Evolutionary conservation across 2,113 vertebrate species (phyloP), one percentile per base, ranked within the genome.

Genomic region (Entelurus aequoreus): DNA sequence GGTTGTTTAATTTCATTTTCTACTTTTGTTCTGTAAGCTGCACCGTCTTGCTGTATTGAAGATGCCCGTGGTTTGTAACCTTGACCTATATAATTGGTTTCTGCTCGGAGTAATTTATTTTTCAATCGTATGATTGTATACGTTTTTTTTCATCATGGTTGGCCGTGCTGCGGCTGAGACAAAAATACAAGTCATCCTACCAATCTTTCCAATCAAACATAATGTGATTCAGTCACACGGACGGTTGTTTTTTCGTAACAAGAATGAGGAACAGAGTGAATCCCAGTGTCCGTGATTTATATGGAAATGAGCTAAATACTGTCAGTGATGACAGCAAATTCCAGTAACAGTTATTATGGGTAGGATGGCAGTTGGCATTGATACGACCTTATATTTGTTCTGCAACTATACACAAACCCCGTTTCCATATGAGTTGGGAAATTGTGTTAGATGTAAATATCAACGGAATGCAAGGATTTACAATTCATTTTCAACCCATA

Each of bases 221-320:
- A 35, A 3, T 28, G 19, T 12, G 19, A 42, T 44, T 42, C n/a
- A n/a, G 8, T 16, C 38, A 19, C 38, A 12, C 16, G 5, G 13
- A 57, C 13, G 13, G 40, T 35, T 10, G 28, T 54, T 16, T 54
- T 38, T 57, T 21, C 19, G 11, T 57, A 44, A 10, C 37, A 57
- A 57, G 12, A 57, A 57, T 16, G 16, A 44, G 38, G n/a, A 57
- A 44, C 55, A 57, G 55, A 19, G 38, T 57, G 38, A 57, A 57
- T 57, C n/a, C 19, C 55, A 57, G 16, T 3, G n/a, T 42, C 55
- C 12, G 55, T 44, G 55, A 57, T 57, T 57, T 44, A 44, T 57
- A 44, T 57, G 55, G 40, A 57, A 57, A 57, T 44, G 38, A 56
- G 15, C 37, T 40, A 56, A 40, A 56, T 9, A 16, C 10, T 36